These are phyloP conservation scores for Acronicta leporina DNA, from an alignment of 2,888 invertebrate genomes.

Conservation along the genomic window DNA sequence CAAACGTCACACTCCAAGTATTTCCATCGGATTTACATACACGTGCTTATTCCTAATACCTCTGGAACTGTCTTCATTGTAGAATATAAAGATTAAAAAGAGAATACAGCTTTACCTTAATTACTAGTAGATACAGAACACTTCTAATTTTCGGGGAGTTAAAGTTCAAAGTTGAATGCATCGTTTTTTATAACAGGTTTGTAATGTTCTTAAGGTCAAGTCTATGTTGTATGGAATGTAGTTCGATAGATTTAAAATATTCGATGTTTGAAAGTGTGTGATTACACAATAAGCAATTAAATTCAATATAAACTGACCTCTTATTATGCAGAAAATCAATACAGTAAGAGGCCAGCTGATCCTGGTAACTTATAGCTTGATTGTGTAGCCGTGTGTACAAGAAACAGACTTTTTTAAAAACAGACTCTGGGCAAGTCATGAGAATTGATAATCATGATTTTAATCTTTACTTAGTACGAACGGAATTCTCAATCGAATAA, in stretches of 20 bases:
- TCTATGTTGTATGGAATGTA: conserved; percentile 39
- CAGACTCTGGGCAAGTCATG: too few relatives aligned
- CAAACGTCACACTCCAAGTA: conserved; percentile 31
- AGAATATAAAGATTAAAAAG: conserved; percentile 24
- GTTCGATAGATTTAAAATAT: conserved; percentile 25
- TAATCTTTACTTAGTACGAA: too few relatives aligned
- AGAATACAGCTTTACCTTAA: conserved; percentile 21
- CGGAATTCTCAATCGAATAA: too few relatives aligned
- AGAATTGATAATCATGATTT: too few relatives aligned
- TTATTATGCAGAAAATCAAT: too few relatives aligned
- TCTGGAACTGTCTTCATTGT: conserved; percentile 43
- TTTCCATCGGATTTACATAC: conserved; percentile 46
- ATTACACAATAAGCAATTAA: too few relatives aligned
- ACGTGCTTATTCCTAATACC: conserved; percentile 34
- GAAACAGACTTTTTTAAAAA: too few relatives aligned
- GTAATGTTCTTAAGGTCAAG: conserved; percentile 47
- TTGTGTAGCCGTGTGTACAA: too few relatives aligned
- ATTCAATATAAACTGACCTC: not conserved
- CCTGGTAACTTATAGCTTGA: too few relatives aligned
- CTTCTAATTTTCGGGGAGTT: conserved; percentile 4
- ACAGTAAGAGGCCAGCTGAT: too few relatives aligned
- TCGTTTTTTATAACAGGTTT: conserved; percentile 4
- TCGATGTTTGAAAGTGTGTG: conserved; percentile 30
- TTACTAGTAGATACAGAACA: not conserved
- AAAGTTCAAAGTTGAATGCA: conserved; percentile 21